A percentile compares a stretch with the other conserved stretches of the same genome.
phyloP scores from a whole-genome alignment of 2,797 vertebrate genomes.

The Nannoperca obscura region DNA sequence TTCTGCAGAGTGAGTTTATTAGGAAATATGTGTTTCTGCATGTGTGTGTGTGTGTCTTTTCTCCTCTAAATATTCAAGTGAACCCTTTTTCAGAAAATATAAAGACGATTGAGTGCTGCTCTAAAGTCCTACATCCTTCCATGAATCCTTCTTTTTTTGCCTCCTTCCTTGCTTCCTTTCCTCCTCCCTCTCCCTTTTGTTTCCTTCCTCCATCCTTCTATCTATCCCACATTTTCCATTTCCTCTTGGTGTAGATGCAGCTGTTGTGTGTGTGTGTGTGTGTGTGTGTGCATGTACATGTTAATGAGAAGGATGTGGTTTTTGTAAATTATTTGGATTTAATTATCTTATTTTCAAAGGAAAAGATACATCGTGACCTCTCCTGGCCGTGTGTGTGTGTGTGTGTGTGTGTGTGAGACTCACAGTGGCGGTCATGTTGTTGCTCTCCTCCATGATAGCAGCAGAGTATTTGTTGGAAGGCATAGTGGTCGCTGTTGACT shows the following conservation, averaged over 20 bases:
- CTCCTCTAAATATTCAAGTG: constrained; percentile 1
- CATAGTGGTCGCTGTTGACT: constrained; percentile 72
- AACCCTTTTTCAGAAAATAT: background rate
- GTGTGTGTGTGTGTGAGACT: constrained; percentile 48
- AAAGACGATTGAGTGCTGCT: constrained; percentile 27
- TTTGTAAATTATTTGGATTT: constrained; percentile 14
- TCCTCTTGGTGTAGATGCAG: constrained; percentile 45
- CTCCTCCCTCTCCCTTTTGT: constrained; percentile 5
- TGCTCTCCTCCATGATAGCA: constrained; percentile 80
- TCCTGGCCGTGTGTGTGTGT: background rate
- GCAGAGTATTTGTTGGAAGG: constrained; percentile 84
- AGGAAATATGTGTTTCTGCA: background rate
- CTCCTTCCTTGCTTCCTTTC: constrained; percentile 10
- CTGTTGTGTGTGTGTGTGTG: constrained; percentile 44
- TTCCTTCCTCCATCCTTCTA: constrained; percentile 13
- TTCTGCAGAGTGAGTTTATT: background rate
- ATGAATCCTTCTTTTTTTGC: background rate
- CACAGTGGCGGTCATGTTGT: constrained; percentile 84
- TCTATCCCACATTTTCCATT: constrained; percentile 12
- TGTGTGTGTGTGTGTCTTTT: background rate
- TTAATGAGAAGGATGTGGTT: constrained; percentile 3
- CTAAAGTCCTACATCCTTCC: background rate
- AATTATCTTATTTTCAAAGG: background rate
- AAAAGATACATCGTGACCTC: background rate
- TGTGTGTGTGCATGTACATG: constrained; percentile 14